These are phyloP conservation scores for Lacanobia wlatinum DNA, from an alignment of 2,888 invertebrate genomes.

Conservation along the genomic window DNA sequence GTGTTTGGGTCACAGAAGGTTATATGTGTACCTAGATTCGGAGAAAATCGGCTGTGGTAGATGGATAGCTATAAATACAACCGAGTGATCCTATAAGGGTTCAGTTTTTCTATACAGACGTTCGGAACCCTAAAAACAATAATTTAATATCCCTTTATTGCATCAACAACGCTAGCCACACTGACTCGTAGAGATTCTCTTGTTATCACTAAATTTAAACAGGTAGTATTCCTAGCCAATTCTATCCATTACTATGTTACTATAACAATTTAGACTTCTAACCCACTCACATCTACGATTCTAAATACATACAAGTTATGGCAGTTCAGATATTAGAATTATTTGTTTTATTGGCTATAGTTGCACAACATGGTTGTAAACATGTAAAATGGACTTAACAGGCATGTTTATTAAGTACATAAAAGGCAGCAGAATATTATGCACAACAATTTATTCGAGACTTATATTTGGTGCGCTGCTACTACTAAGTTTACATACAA, in stretches of 20 bases:
- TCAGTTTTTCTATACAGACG: no score
- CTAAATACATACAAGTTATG: constrained; percentile 46
- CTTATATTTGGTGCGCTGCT: constrained; percentile 9
- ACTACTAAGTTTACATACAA: not conserved
- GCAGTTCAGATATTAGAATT: constrained; percentile 48
- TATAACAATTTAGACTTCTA: constrained; percentile 5
- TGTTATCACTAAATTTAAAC: constrained; percentile 2
- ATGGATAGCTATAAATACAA: no score
- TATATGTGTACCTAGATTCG: no score
- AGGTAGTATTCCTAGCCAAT: constrained; percentile 27
- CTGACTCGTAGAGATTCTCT: constrained; percentile 23
- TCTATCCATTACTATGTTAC: constrained; percentile 16
- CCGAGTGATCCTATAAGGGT: no score
- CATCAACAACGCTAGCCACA: constrained; percentile 16
- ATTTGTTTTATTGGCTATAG: constrained; percentile 24
- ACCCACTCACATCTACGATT: constrained; percentile 27
- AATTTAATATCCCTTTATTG: not conserved
- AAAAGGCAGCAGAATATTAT: constrained; percentile 20
- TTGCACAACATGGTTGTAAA: constrained; percentile 25
- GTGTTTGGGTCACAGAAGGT: no score
- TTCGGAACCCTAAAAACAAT: no score
- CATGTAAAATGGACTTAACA: constrained; percentile 15
- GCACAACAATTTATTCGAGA: constrained; percentile 3
- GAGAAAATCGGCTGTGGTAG: no score
- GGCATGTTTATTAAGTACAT: constrained; percentile 33